These are phyloP conservation scores for Catharus minimus DNA, from an alignment of 2,113 vertebrate genomes.

Conservation along the genomic window DNA sequence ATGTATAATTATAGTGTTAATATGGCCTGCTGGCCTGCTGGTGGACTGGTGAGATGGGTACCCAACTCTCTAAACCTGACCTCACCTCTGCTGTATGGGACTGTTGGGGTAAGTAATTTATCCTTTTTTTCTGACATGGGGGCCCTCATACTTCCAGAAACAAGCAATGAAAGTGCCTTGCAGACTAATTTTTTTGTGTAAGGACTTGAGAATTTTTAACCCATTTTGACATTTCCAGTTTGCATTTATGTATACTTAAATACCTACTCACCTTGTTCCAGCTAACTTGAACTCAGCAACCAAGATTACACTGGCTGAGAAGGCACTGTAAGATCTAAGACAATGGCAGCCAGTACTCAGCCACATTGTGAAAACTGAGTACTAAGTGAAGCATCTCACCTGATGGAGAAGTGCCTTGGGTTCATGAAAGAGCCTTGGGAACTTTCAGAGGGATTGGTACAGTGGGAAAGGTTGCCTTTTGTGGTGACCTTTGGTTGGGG, in stretches of 20 bases:
- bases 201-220: background rate
- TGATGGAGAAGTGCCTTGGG: background rate
- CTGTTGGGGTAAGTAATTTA: background rate
- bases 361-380: background rate
- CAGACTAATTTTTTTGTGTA: background rate
- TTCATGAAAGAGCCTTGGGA: background rate
- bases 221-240: background rate
- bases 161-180: background rate
- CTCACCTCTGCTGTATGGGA: background rate
- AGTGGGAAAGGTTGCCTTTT: background rate
- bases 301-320: background rate
- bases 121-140: background rate
- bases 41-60: accelerated
- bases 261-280: background rate
- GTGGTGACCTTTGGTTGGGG: background rate
- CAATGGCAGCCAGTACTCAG: background rate
- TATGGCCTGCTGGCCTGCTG: background rate
- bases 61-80: background rate
- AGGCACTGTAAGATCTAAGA: background rate
- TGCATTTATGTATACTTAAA: background rate
- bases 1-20: background rate
- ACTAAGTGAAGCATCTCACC: background rate
- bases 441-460: background rate
- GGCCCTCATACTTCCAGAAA: background rate
- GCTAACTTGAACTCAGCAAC: background rate